A percentile compares a stretch with the other conserved stretches of the same genome.
These are phyloP conservation scores for Prionailurus bengalensis DNA, from an alignment of 2,113 vertebrate genomes.

Conservation along the genomic window DNA sequence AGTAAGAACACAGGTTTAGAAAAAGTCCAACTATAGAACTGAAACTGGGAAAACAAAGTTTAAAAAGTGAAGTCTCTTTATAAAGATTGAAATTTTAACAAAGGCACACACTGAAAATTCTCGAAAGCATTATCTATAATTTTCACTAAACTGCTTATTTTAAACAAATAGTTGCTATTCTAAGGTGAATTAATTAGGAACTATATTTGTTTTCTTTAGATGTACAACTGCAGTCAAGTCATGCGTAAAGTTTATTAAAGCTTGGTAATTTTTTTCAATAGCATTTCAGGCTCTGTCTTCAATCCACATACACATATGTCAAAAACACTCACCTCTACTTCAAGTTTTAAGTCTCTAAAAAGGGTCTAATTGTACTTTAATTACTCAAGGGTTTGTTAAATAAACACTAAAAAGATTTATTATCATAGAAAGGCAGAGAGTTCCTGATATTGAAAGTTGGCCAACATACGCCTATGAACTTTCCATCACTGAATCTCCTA, in stretches of 20 bases:
- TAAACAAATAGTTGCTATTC: constrained; percentile 78
- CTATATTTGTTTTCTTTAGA: constrained; percentile 82
- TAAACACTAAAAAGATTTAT: constrained; percentile 55
- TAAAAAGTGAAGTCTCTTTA: constrained; percentile 34
- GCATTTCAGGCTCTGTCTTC: constrained; percentile 46
- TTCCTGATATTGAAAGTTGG: constrained; percentile 38
- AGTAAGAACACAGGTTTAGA: neutral
- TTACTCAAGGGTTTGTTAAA: constrained; percentile 18
- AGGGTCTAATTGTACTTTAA: constrained; percentile 40
- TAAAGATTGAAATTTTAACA: constrained; percentile 75
- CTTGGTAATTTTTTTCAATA: constrained; percentile 67
- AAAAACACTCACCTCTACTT: constrained; percentile 73
- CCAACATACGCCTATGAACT: neutral
- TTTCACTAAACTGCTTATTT: constrained; percentile 78
- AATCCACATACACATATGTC: constrained; percentile 45
- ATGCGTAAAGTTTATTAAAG: constrained; percentile 77
- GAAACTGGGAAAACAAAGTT: neutral
- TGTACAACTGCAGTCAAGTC: constrained; percentile 76
- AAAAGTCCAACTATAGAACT: constrained; percentile 11
- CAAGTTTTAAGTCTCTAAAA: constrained; percentile 58
- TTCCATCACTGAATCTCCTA: neutral
- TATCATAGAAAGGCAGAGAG: neutral
- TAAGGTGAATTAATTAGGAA: constrained; percentile 84
- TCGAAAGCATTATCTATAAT: constrained; percentile 71
- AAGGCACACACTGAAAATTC: constrained; percentile 72